These are phyloP conservation scores for Drosophila cardini DNA, from an alignment of 1,140 invertebrate species.

Conservation along the genomic window DNA sequence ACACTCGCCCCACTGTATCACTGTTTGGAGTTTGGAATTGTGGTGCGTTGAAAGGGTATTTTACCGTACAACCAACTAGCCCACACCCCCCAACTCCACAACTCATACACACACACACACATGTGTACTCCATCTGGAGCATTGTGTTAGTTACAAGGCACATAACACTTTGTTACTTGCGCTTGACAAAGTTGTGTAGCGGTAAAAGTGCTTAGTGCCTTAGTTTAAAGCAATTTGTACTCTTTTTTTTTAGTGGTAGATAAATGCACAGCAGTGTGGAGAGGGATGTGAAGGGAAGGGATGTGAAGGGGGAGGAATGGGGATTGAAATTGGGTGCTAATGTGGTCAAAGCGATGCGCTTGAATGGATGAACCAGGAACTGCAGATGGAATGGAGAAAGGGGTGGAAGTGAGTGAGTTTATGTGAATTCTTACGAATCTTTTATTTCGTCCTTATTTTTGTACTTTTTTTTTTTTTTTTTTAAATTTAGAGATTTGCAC, in stretches of 20 bases:
- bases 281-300: no score
- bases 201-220: constrained; percentile 80
- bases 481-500: constrained; percentile 77
- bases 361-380: constrained; percentile 36
- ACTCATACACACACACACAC: constrained; percentile 2
- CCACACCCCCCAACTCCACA: constrained; percentile 34
- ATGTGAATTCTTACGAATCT: constrained; percentile 35
- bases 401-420: neutral
- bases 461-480: constrained; percentile 58
- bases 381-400: constrained; percentile 12
- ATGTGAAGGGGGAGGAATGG: neutral
- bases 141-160: constrained; percentile 78
- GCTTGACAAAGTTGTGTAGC: constrained; percentile 78
- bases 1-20: constrained; percentile 11
- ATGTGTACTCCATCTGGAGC: neutral
- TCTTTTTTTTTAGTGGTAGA: constrained; percentile 53
- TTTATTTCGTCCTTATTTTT: constrained; percentile 26
- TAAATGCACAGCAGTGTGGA: constrained; percentile 46
- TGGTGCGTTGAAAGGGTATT: constrained; percentile 53
- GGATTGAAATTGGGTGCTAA: constrained; percentile 70
- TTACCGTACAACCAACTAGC: no score
- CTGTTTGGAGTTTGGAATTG: constrained; percentile 19
- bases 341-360: constrained; percentile 72
- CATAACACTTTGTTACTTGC: constrained; percentile 81
- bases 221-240: constrained; percentile 74